A percentile compares a stretch with the other conserved stretches of the same genome.
Evolutionary conservation across 2,888 invertebrate species (phyloP).

Genomic region (Cetonia aurata): DNA sequence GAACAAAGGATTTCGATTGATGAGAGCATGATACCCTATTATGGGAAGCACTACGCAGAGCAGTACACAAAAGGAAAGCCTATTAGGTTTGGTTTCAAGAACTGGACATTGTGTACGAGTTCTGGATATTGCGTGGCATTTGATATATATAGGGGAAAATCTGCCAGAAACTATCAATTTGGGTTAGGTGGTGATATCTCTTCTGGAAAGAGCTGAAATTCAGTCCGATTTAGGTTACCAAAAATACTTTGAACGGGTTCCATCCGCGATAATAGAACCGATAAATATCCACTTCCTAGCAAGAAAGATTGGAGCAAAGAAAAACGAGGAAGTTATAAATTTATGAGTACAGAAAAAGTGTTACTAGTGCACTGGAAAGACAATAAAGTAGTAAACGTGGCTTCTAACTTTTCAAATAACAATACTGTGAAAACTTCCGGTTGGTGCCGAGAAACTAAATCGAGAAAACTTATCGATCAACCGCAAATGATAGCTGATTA

Average conservation of each 20-base stretch:
- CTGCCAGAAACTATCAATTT: neutral
- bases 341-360: slow-evolving; percentile 50
- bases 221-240: slow-evolving; percentile 50
- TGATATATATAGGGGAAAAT: no score
- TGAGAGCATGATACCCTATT: neutral
- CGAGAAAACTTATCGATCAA: slow-evolving; percentile 49
- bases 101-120: neutral
- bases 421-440: slow-evolving; percentile 51
- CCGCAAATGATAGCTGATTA: slow-evolving; percentile 24
- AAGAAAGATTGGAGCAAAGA: slow-evolving; percentile 46
- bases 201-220: no score
- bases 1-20: neutral
- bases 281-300: slow-evolving; percentile 16
- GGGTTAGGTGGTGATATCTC: slow-evolving; percentile 44
- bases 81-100: neutral
- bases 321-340: slow-evolving; percentile 51
- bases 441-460: slow-evolving; percentile 50
- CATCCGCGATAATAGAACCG: slow-evolving; percentile 45
- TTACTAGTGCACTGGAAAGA: neutral
- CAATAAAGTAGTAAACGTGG: no score
- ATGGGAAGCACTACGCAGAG: neutral
- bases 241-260: slow-evolving; percentile 48
- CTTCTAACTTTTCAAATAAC: slow-evolving; percentile 38
- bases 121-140: no score
- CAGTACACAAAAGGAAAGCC: neutral